Evolutionary conservation across 2,113 vertebrate species (phyloP).

Genomic region (Halichoeres trimaculatus): DNA sequence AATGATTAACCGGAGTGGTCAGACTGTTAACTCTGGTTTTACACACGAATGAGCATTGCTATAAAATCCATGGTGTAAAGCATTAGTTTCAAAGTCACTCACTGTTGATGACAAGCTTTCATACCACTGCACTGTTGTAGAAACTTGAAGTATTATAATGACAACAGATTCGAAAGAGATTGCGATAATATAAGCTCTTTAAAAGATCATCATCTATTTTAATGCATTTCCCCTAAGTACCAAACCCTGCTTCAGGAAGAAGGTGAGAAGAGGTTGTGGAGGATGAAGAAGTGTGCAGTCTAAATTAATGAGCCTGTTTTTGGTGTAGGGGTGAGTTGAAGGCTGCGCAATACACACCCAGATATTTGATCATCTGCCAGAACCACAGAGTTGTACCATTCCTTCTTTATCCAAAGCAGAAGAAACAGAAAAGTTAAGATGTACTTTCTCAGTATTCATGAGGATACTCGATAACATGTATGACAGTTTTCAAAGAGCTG

Average conservation of each 20-base stretch:
- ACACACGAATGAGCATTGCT: too few relatives aligned
- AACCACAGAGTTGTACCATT: constrained; percentile 6
- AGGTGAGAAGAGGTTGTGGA: background rate
- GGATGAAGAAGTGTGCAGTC: constrained; percentile 7
- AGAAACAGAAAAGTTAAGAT: background rate
- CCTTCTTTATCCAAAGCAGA: background rate
- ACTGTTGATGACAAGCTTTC: background rate
- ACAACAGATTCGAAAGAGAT: background rate
- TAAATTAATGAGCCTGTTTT: constrained; percentile 25
- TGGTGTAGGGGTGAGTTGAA: constrained; percentile 1
- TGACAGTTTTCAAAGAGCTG: background rate
- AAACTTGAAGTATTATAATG: background rate
- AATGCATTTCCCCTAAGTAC: constrained; percentile 7
- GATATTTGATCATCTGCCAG: constrained; percentile 23
- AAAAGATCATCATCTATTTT: background rate
- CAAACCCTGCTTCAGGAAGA: background rate
- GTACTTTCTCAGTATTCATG: background rate
- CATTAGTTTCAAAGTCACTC: too few relatives aligned
- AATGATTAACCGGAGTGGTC: too few relatives aligned
- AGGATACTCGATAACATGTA: background rate
- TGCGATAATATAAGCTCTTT: too few relatives aligned
- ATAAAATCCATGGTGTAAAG: too few relatives aligned
- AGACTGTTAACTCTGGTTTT: too few relatives aligned
- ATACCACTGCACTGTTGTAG: background rate
- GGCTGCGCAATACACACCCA: constrained; percentile 9